Conservation (phyloP, 2,113 vertebrate species). For the Todiramphus saurophagus region DNA sequence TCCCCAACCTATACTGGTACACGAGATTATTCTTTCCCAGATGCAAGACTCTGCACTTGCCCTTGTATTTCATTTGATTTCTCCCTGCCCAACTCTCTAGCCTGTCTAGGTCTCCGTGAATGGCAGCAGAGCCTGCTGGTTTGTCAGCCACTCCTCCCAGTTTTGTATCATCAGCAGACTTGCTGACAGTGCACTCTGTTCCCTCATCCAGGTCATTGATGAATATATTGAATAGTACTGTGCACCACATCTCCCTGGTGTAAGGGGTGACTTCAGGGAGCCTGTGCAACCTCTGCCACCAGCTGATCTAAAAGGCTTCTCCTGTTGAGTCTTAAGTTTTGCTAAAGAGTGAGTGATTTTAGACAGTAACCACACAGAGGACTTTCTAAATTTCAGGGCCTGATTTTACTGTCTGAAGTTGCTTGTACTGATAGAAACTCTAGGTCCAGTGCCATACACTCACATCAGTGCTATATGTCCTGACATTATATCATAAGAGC, state of each 20-base stretch:
- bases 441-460: not conserved
- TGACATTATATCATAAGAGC: rapidly evolving
- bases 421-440: not conserved
- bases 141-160: too few species aligned
- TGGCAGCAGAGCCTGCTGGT: too few species aligned
- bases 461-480: not conserved
- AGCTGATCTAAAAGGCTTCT: not conserved
- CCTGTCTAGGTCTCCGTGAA: too few species aligned
- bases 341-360: not conserved
- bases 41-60: too few species aligned
- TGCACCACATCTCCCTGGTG: rapidly evolving
- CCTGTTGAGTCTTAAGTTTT: not conserved
- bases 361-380: not conserved
- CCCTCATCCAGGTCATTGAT: too few species aligned
- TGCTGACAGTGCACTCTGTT: too few species aligned
- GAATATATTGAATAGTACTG: too few species aligned
- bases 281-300: rapidly evolving
- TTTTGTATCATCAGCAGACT: too few species aligned
- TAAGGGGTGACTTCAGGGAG: not conserved
- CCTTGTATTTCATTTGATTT: too few species aligned
- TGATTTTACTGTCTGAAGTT: not conserved
- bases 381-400: not conserved
- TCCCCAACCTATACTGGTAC: too few species aligned
- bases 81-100: too few species aligned
- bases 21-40: too few species aligned